Evolutionary conservation across 2,888 invertebrate species (phyloP).

Genomic region (Pseudanteris insignis): DNA sequence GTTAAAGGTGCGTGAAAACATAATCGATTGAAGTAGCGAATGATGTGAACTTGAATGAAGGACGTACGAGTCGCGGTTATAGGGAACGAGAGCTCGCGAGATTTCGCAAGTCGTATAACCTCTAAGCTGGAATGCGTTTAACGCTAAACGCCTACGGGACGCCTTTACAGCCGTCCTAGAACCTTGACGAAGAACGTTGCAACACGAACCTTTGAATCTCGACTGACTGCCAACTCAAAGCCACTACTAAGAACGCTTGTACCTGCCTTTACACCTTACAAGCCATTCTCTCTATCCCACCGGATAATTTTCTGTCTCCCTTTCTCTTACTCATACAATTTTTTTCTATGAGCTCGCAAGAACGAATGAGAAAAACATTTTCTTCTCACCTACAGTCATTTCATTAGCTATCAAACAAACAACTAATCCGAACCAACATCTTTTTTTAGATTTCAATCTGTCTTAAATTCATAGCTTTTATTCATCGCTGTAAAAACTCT

Average conservation of each 20-base stretch:
- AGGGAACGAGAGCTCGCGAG: constrained; percentile 55
- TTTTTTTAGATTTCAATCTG: too few relatives aligned
- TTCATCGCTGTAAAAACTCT: too few relatives aligned
- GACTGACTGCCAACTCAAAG: constrained; percentile 60
- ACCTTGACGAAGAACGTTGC: constrained; percentile 66
- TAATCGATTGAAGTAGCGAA: constrained; percentile 43
- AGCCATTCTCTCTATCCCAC: constrained; percentile 39
- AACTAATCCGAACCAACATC: too few relatives aligned
- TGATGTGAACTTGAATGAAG: constrained; percentile 64
- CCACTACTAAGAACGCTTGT: constrained; percentile 48
- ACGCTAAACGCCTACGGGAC: constrained; percentile 66
- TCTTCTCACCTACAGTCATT: constrained; percentile 36
- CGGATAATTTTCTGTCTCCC: constrained; percentile 21
- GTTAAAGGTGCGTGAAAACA: too few relatives aligned
- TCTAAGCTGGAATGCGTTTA: constrained; percentile 66
- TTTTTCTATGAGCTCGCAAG: constrained; percentile 33
- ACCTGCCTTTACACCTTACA: constrained; percentile 49
- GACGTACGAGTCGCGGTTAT: constrained; percentile 63
- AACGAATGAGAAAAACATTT: constrained; percentile 41
- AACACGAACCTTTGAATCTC: constrained; percentile 65
- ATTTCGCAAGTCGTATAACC: constrained; percentile 63
- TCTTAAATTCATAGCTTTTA: too few relatives aligned
- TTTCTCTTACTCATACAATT: constrained; percentile 28
- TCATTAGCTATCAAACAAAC: constrained; percentile 31
- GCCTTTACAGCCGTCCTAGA: constrained; percentile 60